Conservation (phyloP, 2,113 vertebrate species). For the Hippocampus comes region DNA sequence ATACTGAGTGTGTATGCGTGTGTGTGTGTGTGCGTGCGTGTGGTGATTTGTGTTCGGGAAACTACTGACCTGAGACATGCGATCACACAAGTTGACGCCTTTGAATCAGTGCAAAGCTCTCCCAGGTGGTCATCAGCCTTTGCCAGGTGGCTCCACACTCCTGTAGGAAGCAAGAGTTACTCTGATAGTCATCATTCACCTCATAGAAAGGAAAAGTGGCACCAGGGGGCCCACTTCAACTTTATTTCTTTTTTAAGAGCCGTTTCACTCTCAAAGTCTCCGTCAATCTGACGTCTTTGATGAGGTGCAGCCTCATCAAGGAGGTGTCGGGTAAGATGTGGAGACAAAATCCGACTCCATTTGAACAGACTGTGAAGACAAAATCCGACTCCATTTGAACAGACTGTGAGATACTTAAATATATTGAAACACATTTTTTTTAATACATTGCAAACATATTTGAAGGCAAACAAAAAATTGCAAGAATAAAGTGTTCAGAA, state of each 20-base stretch:
- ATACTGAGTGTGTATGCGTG: conserved; percentile 16
- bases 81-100: conserved; percentile 50
- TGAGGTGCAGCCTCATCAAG: conserved; percentile 2
- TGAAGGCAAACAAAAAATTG: too few species aligned
- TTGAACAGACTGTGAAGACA: too few species aligned
- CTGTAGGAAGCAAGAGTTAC: conserved; percentile 44
- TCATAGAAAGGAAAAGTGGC: conserved; percentile 44
- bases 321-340: too few species aligned
- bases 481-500: too few species aligned
- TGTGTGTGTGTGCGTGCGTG: background rate
- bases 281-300: conserved; percentile 6
- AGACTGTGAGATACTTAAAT: too few species aligned
- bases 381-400: too few species aligned
- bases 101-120: conserved; percentile 60
- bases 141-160: conserved; percentile 18
- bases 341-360: too few species aligned
- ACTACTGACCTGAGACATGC: conserved; percentile 49
- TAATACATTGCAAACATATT: too few species aligned
- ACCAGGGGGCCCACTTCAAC: conserved; percentile 38
- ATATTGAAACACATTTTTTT: too few species aligned
- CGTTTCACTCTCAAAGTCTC: background rate
- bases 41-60: conserved; percentile 34
- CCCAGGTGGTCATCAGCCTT: conserved; percentile 53
- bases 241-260: conserved; percentile 3
- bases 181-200: conserved; percentile 43